Evolutionary conservation across 37 sponge, comb jelly and placozoan genomes (phyloP), one percentile per base, ranked within the genome.

Genomic region (Ianthella basta): DNA sequence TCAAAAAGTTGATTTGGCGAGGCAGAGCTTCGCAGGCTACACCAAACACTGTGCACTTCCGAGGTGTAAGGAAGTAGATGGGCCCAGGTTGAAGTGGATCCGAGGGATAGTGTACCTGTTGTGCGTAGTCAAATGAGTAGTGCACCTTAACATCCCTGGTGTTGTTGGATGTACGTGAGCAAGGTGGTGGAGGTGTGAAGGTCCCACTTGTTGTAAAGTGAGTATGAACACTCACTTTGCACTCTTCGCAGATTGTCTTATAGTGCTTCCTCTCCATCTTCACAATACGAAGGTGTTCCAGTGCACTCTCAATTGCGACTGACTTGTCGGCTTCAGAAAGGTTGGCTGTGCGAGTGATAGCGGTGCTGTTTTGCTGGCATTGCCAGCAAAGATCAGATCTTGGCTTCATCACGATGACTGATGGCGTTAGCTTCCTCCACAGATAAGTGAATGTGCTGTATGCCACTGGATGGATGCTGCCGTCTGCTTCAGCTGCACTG

Each of bases 351-450:
- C 79, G 64, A 82, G 85, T 82, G 36, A 89, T 60, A 21, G 77
- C 67, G 12, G 53, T 40, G 37, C 81, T 81, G 66, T 85, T 89
- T 21, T 86, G 54, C 35, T 89, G 90, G 30, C 89, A 84, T 32
- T 74, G 66, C 90, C 90, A 89, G 78, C 90, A 86, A 32, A 90
- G 79, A 55, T 85, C 90, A 16, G 65, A 60, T 83, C 68, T 90
- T 18, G 84, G 87, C 60, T 90, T 86, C 72, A 78, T 86, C 4
- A 90, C 54, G 13, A 53, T 8, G n/a, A 90, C 79, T 15, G 79
- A 61, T 16, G 91, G 91, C 61, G 40, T 65, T 61, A 86, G 65
- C 56, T 61, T 38, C 54, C 56, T 64, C 91, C 87, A 91, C 21
- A 83, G 63, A 27, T 29, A 18, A 15, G 60, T 56, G 37, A 91